Evolutionary conservation across 1,140 invertebrate species (phyloP).

Genomic region (Diachasma alloeum): DNA sequence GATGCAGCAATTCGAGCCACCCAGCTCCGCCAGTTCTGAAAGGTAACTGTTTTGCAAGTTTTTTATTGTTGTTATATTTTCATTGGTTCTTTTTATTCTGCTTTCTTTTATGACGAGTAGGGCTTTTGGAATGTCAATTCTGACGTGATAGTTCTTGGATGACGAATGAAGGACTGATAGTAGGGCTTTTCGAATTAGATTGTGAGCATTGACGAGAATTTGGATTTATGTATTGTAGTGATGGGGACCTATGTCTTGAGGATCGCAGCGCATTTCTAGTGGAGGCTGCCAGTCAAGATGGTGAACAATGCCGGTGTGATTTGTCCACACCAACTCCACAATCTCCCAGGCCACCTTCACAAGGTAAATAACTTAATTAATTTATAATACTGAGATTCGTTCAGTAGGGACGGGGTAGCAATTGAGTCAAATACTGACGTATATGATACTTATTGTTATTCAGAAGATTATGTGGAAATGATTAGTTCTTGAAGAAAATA

Average conservation of each 20-base stretch:
- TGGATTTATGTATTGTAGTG: constrained; percentile 36
- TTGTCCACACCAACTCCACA: constrained; percentile 70
- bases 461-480: too few species aligned
- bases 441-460: too few species aligned
- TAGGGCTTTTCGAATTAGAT: not conserved
- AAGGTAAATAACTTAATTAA: constrained; percentile 55
- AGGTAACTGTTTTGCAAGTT: constrained; percentile 66
- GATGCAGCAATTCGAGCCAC: constrained; percentile 76
- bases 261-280: constrained; percentile 68
- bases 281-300: constrained; percentile 69
- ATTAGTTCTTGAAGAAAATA: too few species aligned
- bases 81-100: not conserved
- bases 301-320: constrained; percentile 56
- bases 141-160: not conserved
- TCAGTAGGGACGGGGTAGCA: too few species aligned
- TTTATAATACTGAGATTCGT: too few species aligned
- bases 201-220: not conserved
- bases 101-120: not conserved
- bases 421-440: too few species aligned
- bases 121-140: not conserved
- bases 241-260: constrained; percentile 66
- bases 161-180: not conserved
- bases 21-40: constrained; percentile 84
- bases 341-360: constrained; percentile 73
- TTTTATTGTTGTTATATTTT: not conserved